These are phyloP conservation scores for Anoplophora glabripennis DNA, from an alignment of 1,140 invertebrate species.

Conservation along the genomic window DNA sequence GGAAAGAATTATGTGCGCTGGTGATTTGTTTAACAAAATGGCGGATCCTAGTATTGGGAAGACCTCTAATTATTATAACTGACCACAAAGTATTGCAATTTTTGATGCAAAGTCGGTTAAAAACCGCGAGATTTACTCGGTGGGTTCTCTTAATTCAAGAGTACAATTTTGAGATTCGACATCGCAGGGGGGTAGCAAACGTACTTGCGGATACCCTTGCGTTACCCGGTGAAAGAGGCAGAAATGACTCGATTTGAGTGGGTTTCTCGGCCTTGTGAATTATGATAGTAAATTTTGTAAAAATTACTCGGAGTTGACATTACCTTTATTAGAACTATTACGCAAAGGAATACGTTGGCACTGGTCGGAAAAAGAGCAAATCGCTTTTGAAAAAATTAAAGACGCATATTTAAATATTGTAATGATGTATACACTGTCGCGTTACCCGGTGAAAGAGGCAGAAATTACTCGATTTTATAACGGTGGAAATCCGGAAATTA, in stretches of 20 bases:
- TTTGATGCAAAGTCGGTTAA: background rate
- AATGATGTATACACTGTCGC: background rate
- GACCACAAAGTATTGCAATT: background rate
- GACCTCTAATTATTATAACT: background rate
- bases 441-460: no score
- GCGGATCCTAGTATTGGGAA: background rate
- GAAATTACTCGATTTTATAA: no score
- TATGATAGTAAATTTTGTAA: background rate
- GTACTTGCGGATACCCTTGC: background rate
- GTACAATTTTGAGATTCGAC: background rate
- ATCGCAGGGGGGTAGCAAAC: background rate
- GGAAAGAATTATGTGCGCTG: background rate
- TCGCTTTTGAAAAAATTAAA: background rate
- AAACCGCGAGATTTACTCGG: background rate
- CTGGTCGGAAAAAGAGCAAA: background rate
- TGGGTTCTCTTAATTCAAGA: slow-evolving; percentile 5
- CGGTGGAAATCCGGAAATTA: background rate
- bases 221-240: no score
- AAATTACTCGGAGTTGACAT: background rate
- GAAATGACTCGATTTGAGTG: no score
- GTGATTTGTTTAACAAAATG: background rate
- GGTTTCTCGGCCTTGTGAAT: background rate
- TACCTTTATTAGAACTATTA: background rate
- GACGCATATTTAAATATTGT: background rate
- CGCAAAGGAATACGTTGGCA: background rate